These are phyloP conservation scores for Alligator mississippiensis DNA, from an alignment of 2,113 vertebrate genomes.

Conservation along the genomic window DNA sequence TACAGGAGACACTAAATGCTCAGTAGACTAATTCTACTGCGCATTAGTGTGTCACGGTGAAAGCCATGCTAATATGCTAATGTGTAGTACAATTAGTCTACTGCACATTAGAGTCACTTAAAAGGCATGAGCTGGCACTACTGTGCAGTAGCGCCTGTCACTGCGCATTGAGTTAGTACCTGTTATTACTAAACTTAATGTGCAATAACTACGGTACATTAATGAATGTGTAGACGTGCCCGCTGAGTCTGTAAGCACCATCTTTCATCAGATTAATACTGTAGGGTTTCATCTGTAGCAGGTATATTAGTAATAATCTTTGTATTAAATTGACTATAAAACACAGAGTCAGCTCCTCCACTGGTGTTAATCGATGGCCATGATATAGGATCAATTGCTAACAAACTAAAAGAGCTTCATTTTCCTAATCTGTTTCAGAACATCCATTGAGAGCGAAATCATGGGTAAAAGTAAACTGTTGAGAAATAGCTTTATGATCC, in stretches of 20 bases:
- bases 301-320: background rate
- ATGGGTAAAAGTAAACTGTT: constrained; percentile 21
- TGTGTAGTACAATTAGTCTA: no score
- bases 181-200: no score
- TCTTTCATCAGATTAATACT: background rate
- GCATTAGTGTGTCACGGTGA: no score
- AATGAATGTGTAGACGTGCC: no score
- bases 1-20: no score
- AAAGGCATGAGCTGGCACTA: no score
- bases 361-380: background rate
- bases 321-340: background rate
- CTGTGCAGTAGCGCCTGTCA: no score
- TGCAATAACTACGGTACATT: no score
- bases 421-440: constrained; percentile 30
- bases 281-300: background rate
- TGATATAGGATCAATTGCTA: constrained; percentile 6
- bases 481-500: background rate
- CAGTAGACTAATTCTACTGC: no score
- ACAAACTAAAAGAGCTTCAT: background rate
- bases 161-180: no score
- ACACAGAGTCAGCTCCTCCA: background rate
- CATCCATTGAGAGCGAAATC: background rate
- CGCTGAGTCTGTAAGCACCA: accelerated
- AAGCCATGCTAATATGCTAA: no score
- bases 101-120: no score